Evolutionary conservation across 1,140 invertebrate genomes (phyloP).

Genomic region (Branchinecta lindahli): DNA sequence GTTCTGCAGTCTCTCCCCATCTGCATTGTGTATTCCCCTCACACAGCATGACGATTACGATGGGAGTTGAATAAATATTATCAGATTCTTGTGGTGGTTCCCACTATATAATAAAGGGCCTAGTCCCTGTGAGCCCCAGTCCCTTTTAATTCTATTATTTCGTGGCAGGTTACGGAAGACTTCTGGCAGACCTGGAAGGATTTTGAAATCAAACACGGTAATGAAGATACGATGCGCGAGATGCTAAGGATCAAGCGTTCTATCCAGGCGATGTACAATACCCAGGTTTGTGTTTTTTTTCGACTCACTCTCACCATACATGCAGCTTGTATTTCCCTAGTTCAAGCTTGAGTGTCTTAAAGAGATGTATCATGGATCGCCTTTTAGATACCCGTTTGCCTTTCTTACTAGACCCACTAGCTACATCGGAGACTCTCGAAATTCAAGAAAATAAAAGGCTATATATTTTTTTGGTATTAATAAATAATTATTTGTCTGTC

Average conservation of each 20-base stretch:
- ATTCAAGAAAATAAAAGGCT: neutral
- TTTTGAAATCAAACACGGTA: constrained; percentile 98
- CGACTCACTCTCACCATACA: too few relatives aligned
- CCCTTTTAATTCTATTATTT: constrained; percentile 2
- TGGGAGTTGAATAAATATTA: too few relatives aligned
- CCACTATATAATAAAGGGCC: too few relatives aligned
- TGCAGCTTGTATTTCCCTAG: too few relatives aligned
- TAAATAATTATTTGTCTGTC: too few relatives aligned
- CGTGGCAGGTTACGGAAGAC: constrained; percentile 54
- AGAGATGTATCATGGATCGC: too few relatives aligned
- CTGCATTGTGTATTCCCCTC: too few relatives aligned
- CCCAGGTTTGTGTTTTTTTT: constrained; percentile 42
- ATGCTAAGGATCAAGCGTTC: constrained; percentile 96
- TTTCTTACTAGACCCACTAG: neutral
- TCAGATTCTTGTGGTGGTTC: too few relatives aligned
- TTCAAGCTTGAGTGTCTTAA: too few relatives aligned
- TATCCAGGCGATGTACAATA: constrained; percentile 92
- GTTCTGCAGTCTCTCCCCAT: too few relatives aligned
- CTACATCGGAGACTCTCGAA: neutral
- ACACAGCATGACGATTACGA: too few relatives aligned
- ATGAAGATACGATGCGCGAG: constrained; percentile 97
- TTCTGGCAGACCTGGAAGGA: constrained; percentile 99
- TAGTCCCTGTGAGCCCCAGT: neutral
- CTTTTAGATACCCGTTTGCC: too few relatives aligned
- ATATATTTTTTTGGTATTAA: neutral